Evolutionary conservation across 2,113 vertebrate genomes (phyloP), one percentile per base, ranked within the genome.

Genomic region (Hippolais icterina): DNA sequence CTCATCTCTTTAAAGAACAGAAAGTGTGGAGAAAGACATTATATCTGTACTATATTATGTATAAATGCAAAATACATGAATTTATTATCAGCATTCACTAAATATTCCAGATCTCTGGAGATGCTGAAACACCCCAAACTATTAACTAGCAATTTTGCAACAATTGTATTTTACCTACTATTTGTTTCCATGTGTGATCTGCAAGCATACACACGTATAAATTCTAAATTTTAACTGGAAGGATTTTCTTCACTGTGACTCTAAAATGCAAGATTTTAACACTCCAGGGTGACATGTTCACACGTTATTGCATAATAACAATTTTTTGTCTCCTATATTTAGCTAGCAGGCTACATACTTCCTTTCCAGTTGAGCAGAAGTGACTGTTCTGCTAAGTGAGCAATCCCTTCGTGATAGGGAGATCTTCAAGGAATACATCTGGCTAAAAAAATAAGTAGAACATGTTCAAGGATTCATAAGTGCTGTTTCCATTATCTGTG

Each of bases 301-400:
- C 33, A 76, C 90, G 94, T 61, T 93, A 92, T 19, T 77, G 87
- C 50, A 47, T 15, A 96, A 82, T 94, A 97, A 96, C 69, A 96
- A 96, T 71, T 94, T 89, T 83, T 49, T 57, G 69, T 41, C 77
- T 84, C 64, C 83, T 90, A n/a, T 63, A 59, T 69, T 53, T 33
- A 71, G 53, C 72, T 90, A 65, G 66, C 64, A 92, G 78, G 57
- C 80, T 85, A 60, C 35, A 64, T 50, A 21, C 39, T 90, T 95
- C 87, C 90, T 85, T 94, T 95, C 76, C 74, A 82, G 82, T 42
- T 92, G 41, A 88, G 76, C 72, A 74, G 44, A 96, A 97, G 79
- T 29, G 21, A 83, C 91, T 92, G 93, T 74, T 95, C 66, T 85
- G 50, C 89, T 92, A 76, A 95, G 85, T 97, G 82, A 97, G 90